Conservation (phyloP, 2,888 invertebrate genomes). For the Rhopalosiphum nymphaeae region DNA sequence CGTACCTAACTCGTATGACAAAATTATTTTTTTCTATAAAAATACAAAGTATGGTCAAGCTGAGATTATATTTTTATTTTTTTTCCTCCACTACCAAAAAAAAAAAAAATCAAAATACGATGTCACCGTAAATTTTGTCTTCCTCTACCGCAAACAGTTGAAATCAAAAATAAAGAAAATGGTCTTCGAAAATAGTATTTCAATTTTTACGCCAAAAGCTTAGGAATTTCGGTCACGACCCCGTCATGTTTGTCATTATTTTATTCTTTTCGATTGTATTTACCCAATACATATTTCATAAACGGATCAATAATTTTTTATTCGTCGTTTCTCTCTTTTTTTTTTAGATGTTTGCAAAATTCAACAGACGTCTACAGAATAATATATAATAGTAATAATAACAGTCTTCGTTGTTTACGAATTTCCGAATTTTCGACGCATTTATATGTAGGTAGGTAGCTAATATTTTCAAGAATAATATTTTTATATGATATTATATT, state of each 20-base stretch:
- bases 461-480: neutral
- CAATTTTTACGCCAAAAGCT: neutral
- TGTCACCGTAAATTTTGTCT: neutral
- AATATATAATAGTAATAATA: neutral
- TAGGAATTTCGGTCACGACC: slow-evolving; percentile 1
- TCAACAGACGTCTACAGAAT: neutral
- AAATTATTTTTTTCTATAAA: neutral
- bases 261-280: neutral
- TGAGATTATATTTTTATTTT: neutral
- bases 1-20: neutral
- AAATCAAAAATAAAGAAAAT: neutral
- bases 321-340: neutral
- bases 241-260: slow-evolving; percentile 37
- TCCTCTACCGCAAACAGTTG: neutral
- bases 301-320: slow-evolving; percentile 14
- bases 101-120: neutral
- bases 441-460: neutral
- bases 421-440: neutral
- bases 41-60: neutral
- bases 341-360: neutral
- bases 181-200: neutral
- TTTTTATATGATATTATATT: neutral
- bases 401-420: neutral
- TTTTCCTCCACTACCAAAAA: neutral
- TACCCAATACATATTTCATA: neutral